Base-by-base conservation (phyloP, 2,888 invertebrate species). In the Diploptera punctata region DNA sequence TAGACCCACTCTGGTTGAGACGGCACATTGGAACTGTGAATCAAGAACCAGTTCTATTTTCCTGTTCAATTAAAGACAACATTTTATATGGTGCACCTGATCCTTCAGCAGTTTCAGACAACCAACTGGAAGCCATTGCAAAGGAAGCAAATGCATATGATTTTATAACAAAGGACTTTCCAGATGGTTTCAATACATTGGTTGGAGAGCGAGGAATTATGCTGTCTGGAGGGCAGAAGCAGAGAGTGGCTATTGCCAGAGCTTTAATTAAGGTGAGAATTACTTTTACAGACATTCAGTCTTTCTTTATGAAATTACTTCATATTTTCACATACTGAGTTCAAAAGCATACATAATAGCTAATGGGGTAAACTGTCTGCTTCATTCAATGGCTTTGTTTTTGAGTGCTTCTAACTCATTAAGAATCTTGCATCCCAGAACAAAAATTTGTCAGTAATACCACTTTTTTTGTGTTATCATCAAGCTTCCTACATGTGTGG, bases 21-120 rank as follows among this genome's bases (percentile, higher is more conserved):
- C 88, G 88, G 75, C 91, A 94, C 78, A 93, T 98, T 75, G 97
- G 97, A 31, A 91, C 91, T 74, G 98, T 98, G 57, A 93, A 93
- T 81, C 95, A 96, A 90, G 98, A 99, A 81, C 98, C 99, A 0
- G 88, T 94, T 16, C 84, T 99, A 49, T 99, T 99, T 81, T 95
- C 96, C 24, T 93, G 93, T 67, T 91, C 93, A 1, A 94, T 99
- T 76, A 89, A 90, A 76, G 96, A 98, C 0, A 97, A 97, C 83
- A 95, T 97, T 77, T 83, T 93, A 7, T 99, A 99, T 80, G 98
- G 98, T 2, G 88, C 91, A 2, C 85, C 86, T 52, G 81, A 86
- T 7, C 86, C 85, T 0, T 79, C 80, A 26, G n/a, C 19, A 33
- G 78, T 85, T 3, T 85, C 86, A 0, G 88, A 91, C 68, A 85